Base-by-base conservation (phyloP, 2,797 vertebrate species). In the Pagetopsis macropterus region DNA sequence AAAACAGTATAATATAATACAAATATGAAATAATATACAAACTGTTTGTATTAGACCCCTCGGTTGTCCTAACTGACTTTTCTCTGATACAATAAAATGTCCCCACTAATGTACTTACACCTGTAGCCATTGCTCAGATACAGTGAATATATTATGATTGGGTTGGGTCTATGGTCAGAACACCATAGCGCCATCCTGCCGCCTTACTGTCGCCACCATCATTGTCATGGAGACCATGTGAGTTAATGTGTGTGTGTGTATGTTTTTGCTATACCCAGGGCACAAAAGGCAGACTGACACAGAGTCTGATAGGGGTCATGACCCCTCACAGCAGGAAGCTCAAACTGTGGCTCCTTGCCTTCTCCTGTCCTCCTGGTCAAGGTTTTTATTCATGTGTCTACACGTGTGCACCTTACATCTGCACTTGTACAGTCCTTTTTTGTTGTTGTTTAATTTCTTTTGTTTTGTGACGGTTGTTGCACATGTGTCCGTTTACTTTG, bases 241-340 rank as follows among this genome's bases (percentile, higher is more conserved):
- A 97, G 96, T 97, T 94, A 93, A 94, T 93, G 95, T 95, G 23
- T 37, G 33, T 37, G 33, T 37, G 65, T 78, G 78, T 76, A 81
- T 75, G 79, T 83, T 70, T 79, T 78, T 74, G 78, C 72, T 81
- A 68, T 76, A 79, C 65, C 72, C 94, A 78, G 89, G 90, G 93
- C 93, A 97, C 95, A 96, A 97, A 96, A 95, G 96, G 94, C 95
- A 95, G 95, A 96, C 96, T 98, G 97, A 98, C 97, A 98, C 95
- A 95, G 96, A 98, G 97, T 97, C 96, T 98, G 98, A 98, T 98
- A 96, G 96, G 96, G 96, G 97, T 96, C 94, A 92, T 94, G 93
- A 95, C 97, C 96, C 95, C 93, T 94, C 95, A 93, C 94, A 92
- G 93, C 87, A 54, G 93, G 94, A 85, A 57, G 65, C 83, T 87